These are phyloP conservation scores for Anastatus disparis DNA, from an alignment of 1,140 invertebrate species.

Conservation along the genomic window DNA sequence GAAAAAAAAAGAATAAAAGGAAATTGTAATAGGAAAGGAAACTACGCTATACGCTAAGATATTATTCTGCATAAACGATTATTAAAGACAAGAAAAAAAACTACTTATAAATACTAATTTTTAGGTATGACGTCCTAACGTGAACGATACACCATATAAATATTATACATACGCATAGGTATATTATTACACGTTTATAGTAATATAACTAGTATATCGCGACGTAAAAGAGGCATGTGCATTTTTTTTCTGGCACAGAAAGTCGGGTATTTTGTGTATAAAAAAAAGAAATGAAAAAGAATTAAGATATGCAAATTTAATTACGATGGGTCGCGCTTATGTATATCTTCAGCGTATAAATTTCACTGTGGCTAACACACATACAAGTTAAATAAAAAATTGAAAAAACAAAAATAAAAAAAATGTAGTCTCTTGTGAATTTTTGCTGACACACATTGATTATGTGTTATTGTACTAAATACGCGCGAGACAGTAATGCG, in stretches of 20 bases:
- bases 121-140: slow-evolving; percentile 50
- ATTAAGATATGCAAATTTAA: not conserved
- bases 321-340: slow-evolving; percentile 6
- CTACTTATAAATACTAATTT: slow-evolving; percentile 55
- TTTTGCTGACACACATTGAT: not conserved
- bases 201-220: slow-evolving; percentile 47
- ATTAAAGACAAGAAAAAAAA: slow-evolving; percentile 26
- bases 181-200: slow-evolving; percentile 41
- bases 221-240: slow-evolving; percentile 55
- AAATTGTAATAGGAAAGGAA: slow-evolving; percentile 44
- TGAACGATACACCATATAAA: slow-evolving; percentile 52
- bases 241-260: slow-evolving; percentile 58
- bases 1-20: slow-evolving; percentile 18
- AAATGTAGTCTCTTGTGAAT: not conserved
- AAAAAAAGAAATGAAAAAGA: slow-evolving; percentile 38
- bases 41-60: slow-evolving; percentile 46
- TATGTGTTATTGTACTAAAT: slow-evolving; percentile 4
- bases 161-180: slow-evolving; percentile 46
- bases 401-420: slow-evolving; percentile 17
- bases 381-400: slow-evolving; percentile 9
- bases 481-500: not conserved
- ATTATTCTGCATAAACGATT: slow-evolving; percentile 48
- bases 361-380: slow-evolving; percentile 5
- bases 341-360: slow-evolving; percentile 26
- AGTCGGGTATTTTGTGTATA: slow-evolving; percentile 64